These are phyloP conservation scores for Mythimna lalbum DNA, from an alignment of 2,888 invertebrate genomes.

Conservation along the genomic window DNA sequence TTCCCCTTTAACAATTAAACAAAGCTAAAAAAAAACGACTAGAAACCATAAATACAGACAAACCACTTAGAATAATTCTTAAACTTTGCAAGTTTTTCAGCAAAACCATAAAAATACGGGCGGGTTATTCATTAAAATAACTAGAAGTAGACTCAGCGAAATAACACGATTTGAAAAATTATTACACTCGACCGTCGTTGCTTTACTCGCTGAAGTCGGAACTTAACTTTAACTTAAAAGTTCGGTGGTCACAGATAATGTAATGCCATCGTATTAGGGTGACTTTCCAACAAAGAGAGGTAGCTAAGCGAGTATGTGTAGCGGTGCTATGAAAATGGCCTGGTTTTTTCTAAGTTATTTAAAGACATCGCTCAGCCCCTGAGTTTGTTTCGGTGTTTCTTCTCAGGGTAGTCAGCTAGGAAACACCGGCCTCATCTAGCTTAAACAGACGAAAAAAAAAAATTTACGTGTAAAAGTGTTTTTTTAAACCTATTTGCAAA, in stretches of 20 bases:
- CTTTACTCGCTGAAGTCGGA: slow-evolving; percentile 57
- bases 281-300: not conserved
- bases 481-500: too few relatives aligned
- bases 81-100: slow-evolving; percentile 59
- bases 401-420: too few relatives aligned
- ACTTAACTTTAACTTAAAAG: slow-evolving; percentile 63
- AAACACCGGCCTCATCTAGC: too few relatives aligned
- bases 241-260: slow-evolving; percentile 54
- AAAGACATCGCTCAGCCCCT: too few relatives aligned
- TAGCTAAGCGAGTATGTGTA: not conserved
- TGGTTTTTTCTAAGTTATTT: too few relatives aligned
- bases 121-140: slow-evolving; percentile 75
- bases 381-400: too few relatives aligned
- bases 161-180: slow-evolving; percentile 77
- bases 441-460: too few relatives aligned
- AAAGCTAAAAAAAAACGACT: slow-evolving; percentile 12
- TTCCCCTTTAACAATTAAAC: slow-evolving; percentile 7
- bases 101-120: slow-evolving; percentile 64
- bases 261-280: slow-evolving; percentile 41
- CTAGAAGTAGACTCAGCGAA: slow-evolving; percentile 70
- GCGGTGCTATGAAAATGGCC: not conserved
- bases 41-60: slow-evolving; percentile 34
- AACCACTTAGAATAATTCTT: slow-evolving; percentile 48
- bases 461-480: too few relatives aligned
- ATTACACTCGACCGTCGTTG: slow-evolving; percentile 67